Base-by-base conservation (phyloP, 1,140 invertebrate genomes). In the Brachionus rotundiformis region DNA sequence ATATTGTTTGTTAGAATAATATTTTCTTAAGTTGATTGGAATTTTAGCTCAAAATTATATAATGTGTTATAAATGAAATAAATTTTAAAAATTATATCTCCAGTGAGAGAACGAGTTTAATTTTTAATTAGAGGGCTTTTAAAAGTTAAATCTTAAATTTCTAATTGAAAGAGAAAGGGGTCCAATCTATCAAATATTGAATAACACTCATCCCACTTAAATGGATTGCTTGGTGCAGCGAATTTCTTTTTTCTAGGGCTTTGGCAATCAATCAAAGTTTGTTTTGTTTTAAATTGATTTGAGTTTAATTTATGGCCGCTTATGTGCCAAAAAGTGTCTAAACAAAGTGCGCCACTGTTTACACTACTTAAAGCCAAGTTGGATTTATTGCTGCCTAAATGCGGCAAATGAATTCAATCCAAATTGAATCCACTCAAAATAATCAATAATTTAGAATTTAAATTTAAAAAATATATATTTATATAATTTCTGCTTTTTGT, bases 21-120 rank as follows among this genome's bases (percentile, higher is more conserved):
- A 54, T 54, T 54, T 54, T 54, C 47, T 54, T 54, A 54, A 54
- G 47, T 54, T 54, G 8, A 54, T 54, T 54, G 47, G 47, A 54
- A 54, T 54, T 25, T 54, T 8, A 54, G 47, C n/a, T 54, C 7
- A 54, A 23, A 54, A 23, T 54, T 54, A 54, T 54, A 19, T 54
- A 54, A 54, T 16, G 1, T 39, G 36, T 39, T 39, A 39, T 39
- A 7, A 7, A 10, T 1, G 36, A 11, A 39, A 39, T 39, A 39
- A 39, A 39, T 39, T 39, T 39, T 2, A 23, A 49, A 49, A 49
- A 25, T 7, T 8, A 16, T 8, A 3, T 54, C 7, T 54, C 19
- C 5, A 54, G 19, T 23, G 19, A 19, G n/a, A 54, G 19, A 41
- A 41, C 33, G n/a, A n/a, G n/a, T n/a, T 47, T 44, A 47, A 47